Evolutionary conservation across 37 sponge, comb jelly and placozoan species (phyloP).

Genomic region (Halisarca cf. caerulea): DNA sequence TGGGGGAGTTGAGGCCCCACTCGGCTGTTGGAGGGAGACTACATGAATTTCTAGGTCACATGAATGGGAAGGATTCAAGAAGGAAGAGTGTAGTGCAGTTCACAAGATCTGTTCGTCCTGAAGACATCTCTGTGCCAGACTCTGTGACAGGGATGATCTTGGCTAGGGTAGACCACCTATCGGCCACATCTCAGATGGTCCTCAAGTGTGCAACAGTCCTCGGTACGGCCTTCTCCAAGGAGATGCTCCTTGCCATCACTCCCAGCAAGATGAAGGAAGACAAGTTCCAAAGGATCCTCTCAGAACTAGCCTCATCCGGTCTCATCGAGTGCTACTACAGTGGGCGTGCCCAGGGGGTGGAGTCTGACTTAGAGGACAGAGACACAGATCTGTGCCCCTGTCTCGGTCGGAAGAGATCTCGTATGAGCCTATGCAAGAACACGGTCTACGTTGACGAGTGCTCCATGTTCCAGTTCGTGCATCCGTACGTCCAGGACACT

Average conservation of each 20-base stretch:
- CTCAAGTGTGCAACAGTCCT: slow-evolving; percentile 88
- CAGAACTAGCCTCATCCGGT: slow-evolving; percentile 48
- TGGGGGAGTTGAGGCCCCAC: background rate
- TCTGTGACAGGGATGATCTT: slow-evolving; percentile 85
- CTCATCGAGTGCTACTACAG: slow-evolving; percentile 71
- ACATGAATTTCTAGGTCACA: background rate
- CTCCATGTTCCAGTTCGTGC: slow-evolving; percentile 76
- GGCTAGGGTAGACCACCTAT: slow-evolving; percentile 79
- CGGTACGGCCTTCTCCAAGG: slow-evolving; percentile 65
- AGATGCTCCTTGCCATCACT: slow-evolving; percentile 60
- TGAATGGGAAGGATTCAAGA: background rate
- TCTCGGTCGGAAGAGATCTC: background rate
- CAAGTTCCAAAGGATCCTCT: slow-evolving; percentile 36
- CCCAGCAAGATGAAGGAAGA: slow-evolving; percentile 46
- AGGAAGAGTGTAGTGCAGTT: slow-evolving; percentile 12
- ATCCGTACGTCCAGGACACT: slow-evolving; percentile 84
- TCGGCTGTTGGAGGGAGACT: too few species aligned
- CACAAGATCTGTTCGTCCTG: slow-evolving; percentile 26
- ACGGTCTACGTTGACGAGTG: slow-evolving; percentile 50
- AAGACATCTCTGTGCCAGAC: slow-evolving; percentile 71
- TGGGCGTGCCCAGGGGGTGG: background rate
- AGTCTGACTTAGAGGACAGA: background rate
- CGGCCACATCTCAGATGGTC: slow-evolving; percentile 76
- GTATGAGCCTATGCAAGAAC: background rate
- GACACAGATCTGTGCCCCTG: slow-evolving; percentile 15